phyloP scores from a whole-genome alignment of 2,113 vertebrate genomes.

The Spermophilus dauricus region DNA sequence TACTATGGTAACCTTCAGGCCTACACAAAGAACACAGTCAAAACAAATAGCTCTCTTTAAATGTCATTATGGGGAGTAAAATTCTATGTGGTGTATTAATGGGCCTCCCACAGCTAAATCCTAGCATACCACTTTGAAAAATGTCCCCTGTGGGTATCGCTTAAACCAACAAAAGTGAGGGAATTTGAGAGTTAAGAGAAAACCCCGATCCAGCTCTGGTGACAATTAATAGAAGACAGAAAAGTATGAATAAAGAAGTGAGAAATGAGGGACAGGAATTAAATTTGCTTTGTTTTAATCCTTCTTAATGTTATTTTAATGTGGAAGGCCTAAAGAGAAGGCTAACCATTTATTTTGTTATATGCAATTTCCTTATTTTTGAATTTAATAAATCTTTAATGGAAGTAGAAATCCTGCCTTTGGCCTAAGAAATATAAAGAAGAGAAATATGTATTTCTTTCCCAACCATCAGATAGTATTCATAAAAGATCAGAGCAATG shows the following conservation, averaged over 20 bases:
- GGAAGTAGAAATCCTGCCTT: slow-evolving; percentile 72
- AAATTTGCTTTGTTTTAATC: slow-evolving; percentile 81
- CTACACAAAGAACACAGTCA: slow-evolving; percentile 84
- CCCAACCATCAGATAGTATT: neutral
- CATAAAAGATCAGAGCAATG: slow-evolving; percentile 57
- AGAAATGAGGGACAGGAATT: slow-evolving; percentile 79
- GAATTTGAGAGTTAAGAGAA: slow-evolving; percentile 85
- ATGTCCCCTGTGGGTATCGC: slow-evolving; percentile 84
- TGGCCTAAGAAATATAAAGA: slow-evolving; percentile 71
- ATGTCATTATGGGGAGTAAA: slow-evolving; percentile 85
- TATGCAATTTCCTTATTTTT: slow-evolving; percentile 76
- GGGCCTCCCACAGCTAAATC: slow-evolving; percentile 86
- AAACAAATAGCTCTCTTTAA: slow-evolving; percentile 86
- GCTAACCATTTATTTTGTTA: slow-evolving; percentile 57
- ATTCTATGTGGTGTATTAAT: slow-evolving; percentile 87
- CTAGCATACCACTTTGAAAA: slow-evolving; percentile 85
- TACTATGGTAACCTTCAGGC: slow-evolving; percentile 84
- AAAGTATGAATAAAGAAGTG: slow-evolving; percentile 78
- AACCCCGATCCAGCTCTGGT: slow-evolving; percentile 56
- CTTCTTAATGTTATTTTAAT: slow-evolving; percentile 82
- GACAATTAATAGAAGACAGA: slow-evolving; percentile 84
- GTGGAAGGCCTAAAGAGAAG: slow-evolving; percentile 68
- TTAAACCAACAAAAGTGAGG: slow-evolving; percentile 86
- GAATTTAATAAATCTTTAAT: slow-evolving; percentile 82
- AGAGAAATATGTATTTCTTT: slow-evolving; percentile 63